Evolutionary conservation across 2,888 invertebrate species (phyloP), one percentile per base, ranked within the genome.

Genomic region (Polydrusus pterygomalis): DNA sequence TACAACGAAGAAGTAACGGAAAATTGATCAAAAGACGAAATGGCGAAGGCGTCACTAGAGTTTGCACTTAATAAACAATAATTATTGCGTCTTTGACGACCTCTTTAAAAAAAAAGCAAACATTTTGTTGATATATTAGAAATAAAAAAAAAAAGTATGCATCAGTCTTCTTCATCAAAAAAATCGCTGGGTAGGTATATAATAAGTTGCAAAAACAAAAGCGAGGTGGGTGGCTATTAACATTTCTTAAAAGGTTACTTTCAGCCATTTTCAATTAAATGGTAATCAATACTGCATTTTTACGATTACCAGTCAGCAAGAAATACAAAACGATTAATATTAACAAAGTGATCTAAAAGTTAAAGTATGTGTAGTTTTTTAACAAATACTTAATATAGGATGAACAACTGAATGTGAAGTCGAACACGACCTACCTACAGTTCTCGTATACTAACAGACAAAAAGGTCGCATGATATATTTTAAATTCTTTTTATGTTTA

Each of bases 231-330:
- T 18, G 58, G 38, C 18, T 38, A 60, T 60, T 60, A 60, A 60
- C 58, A 60, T 38, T 60, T 60, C 38, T 34, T 8, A 38, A 60
- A 60, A 60, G 58, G 58, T 60, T 60, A 60, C 58, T 2, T 60
- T 60, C 17, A 60, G 38, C 15, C 17, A 60, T 38, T 9, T 60
- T 60, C 15, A 38, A n/a, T 38, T 56, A 60, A 34, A 38, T 60
- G 18, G 58, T 60, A 60, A 34, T 60, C 18, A 17, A 15, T 2
- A 17, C 1, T 60, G 58, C 38, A 40, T 38, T 60, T 58, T 58
- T 58, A n/a, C 38, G n/a, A 5, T n/a, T n/a, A n/a, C n/a, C n/a
- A 15, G 58, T 58, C 58, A 58, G 1, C 25, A 38, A 60, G 10
- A 10, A n/a, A 17, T 9, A 60, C 18, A 18, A 38, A 60, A 60